A percentile compares a stretch with the other conserved stretches of the same genome.
These are phyloP conservation scores for Scaptomyza cyrtandrae DNA, from an alignment of 2,888 invertebrate species.

Conservation along the genomic window DNA sequence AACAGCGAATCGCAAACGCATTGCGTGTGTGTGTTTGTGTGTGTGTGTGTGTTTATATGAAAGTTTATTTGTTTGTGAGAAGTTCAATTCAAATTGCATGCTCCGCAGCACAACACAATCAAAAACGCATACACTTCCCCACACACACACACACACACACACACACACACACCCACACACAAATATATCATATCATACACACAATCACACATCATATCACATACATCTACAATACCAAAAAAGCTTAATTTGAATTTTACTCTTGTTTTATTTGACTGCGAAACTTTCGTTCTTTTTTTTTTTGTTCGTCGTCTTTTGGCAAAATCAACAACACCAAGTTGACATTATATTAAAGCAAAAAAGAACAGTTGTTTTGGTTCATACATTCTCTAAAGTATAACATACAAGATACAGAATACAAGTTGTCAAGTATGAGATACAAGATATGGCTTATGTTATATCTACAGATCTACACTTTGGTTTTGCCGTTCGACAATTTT, in stretches of 20 bases:
- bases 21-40: not conserved
- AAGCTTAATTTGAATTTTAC: slow-evolving; percentile 49
- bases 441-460: too few species aligned
- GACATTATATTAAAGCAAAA: slow-evolving; percentile 21
- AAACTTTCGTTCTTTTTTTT: slow-evolving; percentile 11
- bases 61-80: slow-evolving; percentile 69
- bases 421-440: too few species aligned
- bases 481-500: too few species aligned
- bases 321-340: slow-evolving; percentile 8
- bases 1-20: slow-evolving; percentile 32
- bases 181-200: not conserved
- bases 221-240: not conserved
- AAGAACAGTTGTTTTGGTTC: not conserved
- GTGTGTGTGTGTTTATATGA: slow-evolving; percentile 10
- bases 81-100: slow-evolving; percentile 79
- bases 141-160: not conserved
- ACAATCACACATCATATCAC: not conserved
- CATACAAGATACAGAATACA: too few species aligned
- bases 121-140: slow-evolving; percentile 10
- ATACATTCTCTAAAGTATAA: not conserved
- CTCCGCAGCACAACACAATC: slow-evolving; percentile 66
- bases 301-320: too few species aligned
- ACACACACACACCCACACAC: not conserved
- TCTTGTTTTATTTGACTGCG: slow-evolving; percentile 43
- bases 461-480: too few species aligned